Conservation (phyloP, 2,113 vertebrate genomes). For the Raja brachyura region DNA sequence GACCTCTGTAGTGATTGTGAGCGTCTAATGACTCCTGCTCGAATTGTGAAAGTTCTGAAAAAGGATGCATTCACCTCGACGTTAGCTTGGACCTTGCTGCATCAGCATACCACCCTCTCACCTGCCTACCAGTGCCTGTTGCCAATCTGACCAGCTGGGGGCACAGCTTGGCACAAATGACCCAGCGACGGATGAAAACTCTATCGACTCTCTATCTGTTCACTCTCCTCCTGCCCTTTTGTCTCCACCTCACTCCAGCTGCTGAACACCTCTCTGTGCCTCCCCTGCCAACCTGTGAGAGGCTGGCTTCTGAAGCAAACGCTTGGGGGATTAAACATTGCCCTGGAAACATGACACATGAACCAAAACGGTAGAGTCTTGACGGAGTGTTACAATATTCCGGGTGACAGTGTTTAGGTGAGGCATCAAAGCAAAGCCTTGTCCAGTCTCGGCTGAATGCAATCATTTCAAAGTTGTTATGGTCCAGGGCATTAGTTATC, state of each 20-base stretch:
- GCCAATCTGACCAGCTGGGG: not conserved
- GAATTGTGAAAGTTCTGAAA: not conserved
- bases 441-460: no score
- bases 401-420: no score
- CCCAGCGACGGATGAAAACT: not conserved
- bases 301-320: no score
- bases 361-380: no score
- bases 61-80: not conserved
- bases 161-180: not conserved
- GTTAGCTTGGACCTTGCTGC: not conserved
- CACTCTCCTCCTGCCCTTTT: not conserved
- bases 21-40: conserved; percentile 39
- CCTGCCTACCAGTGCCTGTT: not conserved
- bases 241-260: not conserved
- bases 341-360: no score
- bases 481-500: no score
- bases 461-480: no score
- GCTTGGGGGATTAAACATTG: no score
- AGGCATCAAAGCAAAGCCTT: no score
- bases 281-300: no score
- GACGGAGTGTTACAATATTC: no score
- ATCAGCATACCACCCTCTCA: not conserved
- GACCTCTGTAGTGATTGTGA: conserved; percentile 44
- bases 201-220: no score
- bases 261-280: not conserved